Base-by-base conservation (phyloP, 2,113 vertebrate genomes). In the Labeo rohita region DNA sequence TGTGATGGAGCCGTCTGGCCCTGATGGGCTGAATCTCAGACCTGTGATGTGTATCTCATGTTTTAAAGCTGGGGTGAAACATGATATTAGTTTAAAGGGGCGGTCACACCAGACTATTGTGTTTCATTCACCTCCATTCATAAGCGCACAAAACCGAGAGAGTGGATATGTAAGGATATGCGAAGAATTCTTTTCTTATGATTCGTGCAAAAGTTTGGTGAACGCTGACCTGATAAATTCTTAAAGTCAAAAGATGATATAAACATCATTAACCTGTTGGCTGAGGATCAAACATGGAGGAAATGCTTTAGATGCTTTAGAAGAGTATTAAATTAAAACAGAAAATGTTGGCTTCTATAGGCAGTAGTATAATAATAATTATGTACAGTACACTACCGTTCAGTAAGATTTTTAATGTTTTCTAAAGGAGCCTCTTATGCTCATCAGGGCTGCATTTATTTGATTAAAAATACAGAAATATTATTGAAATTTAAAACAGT, bases 21-120 rank as follows among this genome's bases (percentile, higher is more conserved):
- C 34, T 39, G 59, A 63, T 28, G n/a, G 59, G 65, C 23, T 47
- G 34, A 56, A 78, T 70, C 74, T 80, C n/a, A 75, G 47, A 45
- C 28, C 54, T 61, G 54, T 75, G 56, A 63, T 80, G 78, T 63
- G 18, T 61, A 21, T 63, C 21, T 63, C 39, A 61, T 80, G 3
- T 80, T 80, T 80, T 63, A 36, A 56, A 78, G 43, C 18, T 2
- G 11, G 43, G 21, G 21, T 74, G 72, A 10, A 74, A 74, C 72
- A 23, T 49, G 50, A 78, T 56, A 56, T 56, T 56, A 56, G 50
- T 78, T 78, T 78, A 56, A 56, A 78, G 23, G 16, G 50, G 28
- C 15, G 15, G 75, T 78, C 36, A 66, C 68, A 59, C 79, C 83
- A 11, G n/a, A 59, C 12, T 28, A 23, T 74, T 74, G 10, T 74